Evolutionary conservation across 2,113 vertebrate genomes (phyloP), one percentile per base, ranked within the genome.

Genomic region (Coptodon bakossiorum): DNA sequence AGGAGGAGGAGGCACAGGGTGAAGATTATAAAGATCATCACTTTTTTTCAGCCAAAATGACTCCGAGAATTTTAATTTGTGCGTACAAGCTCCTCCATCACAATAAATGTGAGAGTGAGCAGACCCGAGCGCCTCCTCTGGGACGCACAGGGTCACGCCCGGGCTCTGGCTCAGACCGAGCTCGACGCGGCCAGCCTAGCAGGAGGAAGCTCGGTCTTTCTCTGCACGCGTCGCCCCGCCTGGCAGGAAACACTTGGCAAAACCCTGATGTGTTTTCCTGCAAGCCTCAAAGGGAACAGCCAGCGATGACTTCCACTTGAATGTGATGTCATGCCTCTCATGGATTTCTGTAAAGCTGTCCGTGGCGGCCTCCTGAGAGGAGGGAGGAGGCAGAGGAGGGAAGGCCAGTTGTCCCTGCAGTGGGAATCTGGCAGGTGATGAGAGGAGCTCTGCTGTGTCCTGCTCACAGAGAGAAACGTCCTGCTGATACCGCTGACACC

Each of bases 351-450:
- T 16, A 29, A 81, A 52, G 52, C 29, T 4, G n/a, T 83, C 7
- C 10, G 34, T 29, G 22, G 76, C 7, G 6, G 22, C 43, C 50
- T 59, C 24, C 11, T 43, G 53, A 88, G 53, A 80, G 63, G 9
- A 61, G 34, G 11, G 82, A 73, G n/a, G 53, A 43, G 16, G 89
- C 80, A 17, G 66, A 84, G 76, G 22, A 84, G 84, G 68, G 45
- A 71, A 2, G 86, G 80, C 53, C 52, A 68, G 43, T 16, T 6
- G 17, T 78, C 50, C 63, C 38, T 84, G 85, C 90, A 83, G 82
- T 56, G 38, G 80, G 12, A 80, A 88, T 79, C 90, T 95, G 95
- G 91, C 90, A 54, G 87, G 12, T 71, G 90, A 94, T 94, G 83
- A 94, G 79, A 95, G 88, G 73, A 85, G 10, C 27, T 31, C 81